A percentile compares a stretch with the other conserved stretches of the same genome.
phyloP scores from a whole-genome alignment of 2,113 vertebrate species.

The Lepus americanus region DNA sequence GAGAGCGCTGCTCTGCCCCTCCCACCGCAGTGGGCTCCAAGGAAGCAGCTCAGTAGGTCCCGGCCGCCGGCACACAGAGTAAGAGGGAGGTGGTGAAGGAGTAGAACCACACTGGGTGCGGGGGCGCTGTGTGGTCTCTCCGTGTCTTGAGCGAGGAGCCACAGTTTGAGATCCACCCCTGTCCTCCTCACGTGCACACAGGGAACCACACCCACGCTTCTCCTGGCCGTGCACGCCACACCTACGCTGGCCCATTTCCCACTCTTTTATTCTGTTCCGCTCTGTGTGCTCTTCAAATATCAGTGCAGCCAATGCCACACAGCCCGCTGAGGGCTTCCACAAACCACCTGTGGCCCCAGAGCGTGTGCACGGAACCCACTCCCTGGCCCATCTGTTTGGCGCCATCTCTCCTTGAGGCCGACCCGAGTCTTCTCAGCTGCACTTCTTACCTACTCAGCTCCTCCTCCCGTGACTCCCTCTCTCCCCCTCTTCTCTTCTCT shows the following conservation, averaged over 20 bases:
- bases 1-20: too few species aligned
- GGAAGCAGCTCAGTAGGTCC: too few species aligned
- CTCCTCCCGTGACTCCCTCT: not conserved
- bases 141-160: not conserved
- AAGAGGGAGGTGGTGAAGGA: too few species aligned
- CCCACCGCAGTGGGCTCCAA: too few species aligned
- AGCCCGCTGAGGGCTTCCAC: not conserved
- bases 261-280: not conserved
- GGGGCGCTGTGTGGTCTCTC: too few species aligned
- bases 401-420: not conserved
- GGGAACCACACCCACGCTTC: not conserved
- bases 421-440: not conserved
- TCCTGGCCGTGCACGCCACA: not conserved
- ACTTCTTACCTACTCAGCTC: not conserved
- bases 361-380: not conserved
- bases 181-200: not conserved
- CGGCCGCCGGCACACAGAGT: too few species aligned
- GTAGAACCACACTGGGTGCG: too few species aligned
- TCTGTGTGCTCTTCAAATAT: slow-evolving; percentile 47
- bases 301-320: not conserved
- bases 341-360: not conserved
- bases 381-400: not conserved
- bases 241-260: not conserved
- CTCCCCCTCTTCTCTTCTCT: too few species aligned
- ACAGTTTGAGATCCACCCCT: not conserved